Base-by-base conservation (phyloP, 1,140 invertebrate species). In the Ceratina australensis region DNA sequence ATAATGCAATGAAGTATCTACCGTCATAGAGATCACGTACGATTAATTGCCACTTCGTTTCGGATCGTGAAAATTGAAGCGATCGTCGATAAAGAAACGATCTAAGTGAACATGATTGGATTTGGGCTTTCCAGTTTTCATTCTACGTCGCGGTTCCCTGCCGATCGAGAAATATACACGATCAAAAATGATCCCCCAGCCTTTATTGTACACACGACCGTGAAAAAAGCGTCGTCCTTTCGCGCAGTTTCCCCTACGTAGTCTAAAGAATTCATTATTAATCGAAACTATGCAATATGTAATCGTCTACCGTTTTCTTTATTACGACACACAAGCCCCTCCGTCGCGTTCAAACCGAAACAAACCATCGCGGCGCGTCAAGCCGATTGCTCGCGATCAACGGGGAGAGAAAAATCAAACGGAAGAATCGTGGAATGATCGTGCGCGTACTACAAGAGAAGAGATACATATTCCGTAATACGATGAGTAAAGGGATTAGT, bases 61-160 rank as follows among this genome's bases (percentile, higher is more conserved):
- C n/a, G 42, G 16, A 18, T 24, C 33, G 54, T 12, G 33, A 15
- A 47, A 60, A 28, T 47, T 57, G 26, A 60, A 52, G n/a, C 52
- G 10, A 54, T 54, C 52, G 28, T 76, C 26, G 64, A 8, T 56
- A 54, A 64, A 60, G 64, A 68, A 75, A 47, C 72, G 63, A 59
- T 47, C 5, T 26, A 13, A 68, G 33, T 24, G 61, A 59, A 56
- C 24, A 8, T 61, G 76, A 64, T n/a, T 13, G 15, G 16, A 26
- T 22, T 15, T 8, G 33, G 78, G 78, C 78, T 80, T 80, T 80
- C 78, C 78, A 77, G 78, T 80, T 80, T 80, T 80, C 78, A 52
- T 28, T 60, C 24, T 42, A 42, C 33, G 20, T 65, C 22, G 61
- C 24, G 47, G n/a, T 28, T 68, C 56, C 24, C n/a, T 64, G 18